These are phyloP conservation scores for Corythoichthys haematopterus DNA, from an alignment of 2,113 vertebrate genomes.

Conservation along the genomic window DNA sequence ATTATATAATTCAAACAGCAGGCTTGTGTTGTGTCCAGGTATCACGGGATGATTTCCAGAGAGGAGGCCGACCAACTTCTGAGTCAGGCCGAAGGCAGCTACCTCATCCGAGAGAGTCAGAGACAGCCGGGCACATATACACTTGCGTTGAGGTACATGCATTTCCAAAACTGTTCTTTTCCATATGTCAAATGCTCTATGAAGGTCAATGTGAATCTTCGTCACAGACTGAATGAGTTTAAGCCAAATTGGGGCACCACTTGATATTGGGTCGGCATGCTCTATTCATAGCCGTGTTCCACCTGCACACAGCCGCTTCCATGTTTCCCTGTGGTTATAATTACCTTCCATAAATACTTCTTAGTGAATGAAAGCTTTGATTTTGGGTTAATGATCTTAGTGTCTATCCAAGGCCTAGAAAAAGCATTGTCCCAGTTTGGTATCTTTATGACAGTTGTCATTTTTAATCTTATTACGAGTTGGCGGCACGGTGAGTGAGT, in stretches of 20 bases:
- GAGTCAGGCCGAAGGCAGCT: constrained; percentile 94
- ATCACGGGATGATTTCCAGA: constrained; percentile 98
- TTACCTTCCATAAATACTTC: constrained; percentile 62
- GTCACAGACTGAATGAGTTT: constrained; percentile 40
- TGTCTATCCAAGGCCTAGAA: constrained; percentile 24
- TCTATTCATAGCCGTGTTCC: constrained; percentile 55
- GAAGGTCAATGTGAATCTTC: constrained; percentile 10
- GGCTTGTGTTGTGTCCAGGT: constrained; percentile 66
- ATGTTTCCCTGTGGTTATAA: constrained; percentile 41
- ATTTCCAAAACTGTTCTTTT: background rate
- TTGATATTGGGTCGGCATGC: constrained; percentile 49
- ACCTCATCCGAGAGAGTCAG: constrained; percentile 98
- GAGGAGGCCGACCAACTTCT: constrained; percentile 91
- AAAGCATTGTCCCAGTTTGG: constrained; percentile 44
- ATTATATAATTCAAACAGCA: background rate
- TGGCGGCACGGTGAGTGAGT: no score
- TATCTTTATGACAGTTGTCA: background rate
- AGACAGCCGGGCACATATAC: constrained; percentile 96
- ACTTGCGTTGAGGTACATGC: constrained; percentile 85
- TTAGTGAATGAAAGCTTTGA: constrained; percentile 42
- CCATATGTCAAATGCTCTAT: background rate
- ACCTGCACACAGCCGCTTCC: constrained; percentile 23
- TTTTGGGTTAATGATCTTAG: constrained; percentile 63
- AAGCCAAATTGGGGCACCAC: constrained; percentile 20
- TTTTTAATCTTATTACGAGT: background rate